Evolutionary conservation across 1,140 invertebrate species (phyloP).

Genomic region (Papilio aristodemus): DNA sequence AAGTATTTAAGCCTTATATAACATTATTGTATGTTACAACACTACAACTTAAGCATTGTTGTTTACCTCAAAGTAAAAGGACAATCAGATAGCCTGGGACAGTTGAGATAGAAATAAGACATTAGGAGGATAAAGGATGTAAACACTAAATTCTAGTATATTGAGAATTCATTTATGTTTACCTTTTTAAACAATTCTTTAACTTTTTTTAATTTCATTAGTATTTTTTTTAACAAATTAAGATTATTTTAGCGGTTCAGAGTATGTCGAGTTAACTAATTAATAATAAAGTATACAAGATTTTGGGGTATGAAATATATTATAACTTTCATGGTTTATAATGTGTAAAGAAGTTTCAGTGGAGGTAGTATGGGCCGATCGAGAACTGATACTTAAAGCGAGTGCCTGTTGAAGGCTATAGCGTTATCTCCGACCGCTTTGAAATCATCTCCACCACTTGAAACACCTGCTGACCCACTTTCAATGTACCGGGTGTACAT

Average conservation of each 20-base stretch:
- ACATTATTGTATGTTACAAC: not conserved
- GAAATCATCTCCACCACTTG: conserved; percentile 50
- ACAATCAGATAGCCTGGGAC: not conserved
- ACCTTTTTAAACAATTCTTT: no score
- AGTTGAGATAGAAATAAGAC: not conserved
- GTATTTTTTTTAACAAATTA: no score
- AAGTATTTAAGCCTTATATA: not conserved
- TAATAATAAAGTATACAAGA: not conserved
- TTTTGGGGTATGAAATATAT: not conserved
- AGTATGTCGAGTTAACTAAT: no score
- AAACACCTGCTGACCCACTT: conserved; percentile 30
- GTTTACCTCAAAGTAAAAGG: conserved; percentile 4
- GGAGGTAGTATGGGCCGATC: conserved; percentile 44
- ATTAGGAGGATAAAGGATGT: conserved; percentile 8
- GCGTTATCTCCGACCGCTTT: conserved; percentile 51
- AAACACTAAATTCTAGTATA: no score
- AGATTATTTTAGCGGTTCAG: no score
- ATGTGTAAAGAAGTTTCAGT: conserved; percentile 13
- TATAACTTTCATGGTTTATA: conserved; percentile 10
- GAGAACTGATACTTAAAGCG: conserved; percentile 60
- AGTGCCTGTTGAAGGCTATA: conserved; percentile 57
- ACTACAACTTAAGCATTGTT: not conserved
- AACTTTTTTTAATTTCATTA: no score
- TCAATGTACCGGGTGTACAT: conserved; percentile 1
- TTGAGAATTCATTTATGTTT: no score